Conservation (phyloP, 2,113 vertebrate genomes). For the Paradisaea rubra region DNA sequence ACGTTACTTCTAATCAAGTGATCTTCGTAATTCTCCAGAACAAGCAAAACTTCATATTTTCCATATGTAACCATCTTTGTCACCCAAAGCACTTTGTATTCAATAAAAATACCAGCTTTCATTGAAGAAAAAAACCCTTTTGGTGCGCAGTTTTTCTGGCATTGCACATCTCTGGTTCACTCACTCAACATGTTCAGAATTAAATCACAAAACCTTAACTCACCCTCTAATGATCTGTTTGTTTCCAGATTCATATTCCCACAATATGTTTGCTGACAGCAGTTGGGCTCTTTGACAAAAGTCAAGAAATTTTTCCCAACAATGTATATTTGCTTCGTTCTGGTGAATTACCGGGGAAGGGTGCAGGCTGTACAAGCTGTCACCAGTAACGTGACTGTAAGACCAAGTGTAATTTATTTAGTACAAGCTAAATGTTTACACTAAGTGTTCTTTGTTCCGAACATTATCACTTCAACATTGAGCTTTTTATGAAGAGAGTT, state of each 20-base stretch:
- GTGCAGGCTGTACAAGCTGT: conserved; percentile 8
- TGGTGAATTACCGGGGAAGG: background rate
- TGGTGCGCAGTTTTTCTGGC: background rate
- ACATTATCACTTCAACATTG: conserved; percentile 24
- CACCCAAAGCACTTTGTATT: conserved; percentile 36
- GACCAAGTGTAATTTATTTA: conserved; percentile 19
- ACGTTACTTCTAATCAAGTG: background rate
- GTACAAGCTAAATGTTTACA: conserved; percentile 7
- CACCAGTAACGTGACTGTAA: background rate
- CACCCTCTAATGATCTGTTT: conserved; percentile 61
- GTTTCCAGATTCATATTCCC: conserved; percentile 55
- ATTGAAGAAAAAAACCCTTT: background rate
- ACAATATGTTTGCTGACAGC: conserved; percentile 58
- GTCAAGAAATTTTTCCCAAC: background rate
- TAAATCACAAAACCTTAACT: conserved; percentile 56
- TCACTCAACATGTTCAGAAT: conserved; percentile 56
- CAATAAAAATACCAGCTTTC: conserved; percentile 40
- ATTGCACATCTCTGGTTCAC: background rate
- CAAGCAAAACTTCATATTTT: conserved; percentile 35
- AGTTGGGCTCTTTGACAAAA: conserved; percentile 49
- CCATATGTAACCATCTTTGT: conserved; percentile 8
- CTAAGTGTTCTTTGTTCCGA: background rate
- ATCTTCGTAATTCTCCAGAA: background rate
- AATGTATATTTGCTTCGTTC: background rate
- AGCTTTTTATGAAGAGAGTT: conserved; percentile 4